These are phyloP conservation scores for Bos javanicus DNA, from an alignment of 2,113 vertebrate species.

Conservation along the genomic window DNA sequence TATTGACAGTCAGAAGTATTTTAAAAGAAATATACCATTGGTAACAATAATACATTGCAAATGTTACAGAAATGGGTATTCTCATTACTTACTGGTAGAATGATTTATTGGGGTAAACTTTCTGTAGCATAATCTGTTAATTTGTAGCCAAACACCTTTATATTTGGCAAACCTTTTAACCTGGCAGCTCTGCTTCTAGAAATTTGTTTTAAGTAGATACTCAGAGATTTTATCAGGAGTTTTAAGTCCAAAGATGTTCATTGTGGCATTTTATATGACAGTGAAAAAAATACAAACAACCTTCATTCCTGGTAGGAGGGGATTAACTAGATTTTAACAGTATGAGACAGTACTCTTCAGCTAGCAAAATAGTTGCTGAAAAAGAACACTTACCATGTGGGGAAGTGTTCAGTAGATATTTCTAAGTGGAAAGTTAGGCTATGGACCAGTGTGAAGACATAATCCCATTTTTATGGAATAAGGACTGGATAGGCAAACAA, in stretches of 20 bases:
- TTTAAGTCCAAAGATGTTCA: not conserved
- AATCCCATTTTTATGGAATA: not conserved
- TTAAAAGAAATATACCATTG: not conserved
- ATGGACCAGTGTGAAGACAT: not conserved
- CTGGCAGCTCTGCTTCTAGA: not conserved
- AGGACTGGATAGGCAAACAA: not conserved
- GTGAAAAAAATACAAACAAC: not conserved
- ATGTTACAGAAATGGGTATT: not conserved
- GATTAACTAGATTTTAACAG: not conserved
- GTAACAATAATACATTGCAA: not conserved
- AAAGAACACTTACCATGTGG: not conserved
- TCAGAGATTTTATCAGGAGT: not conserved
- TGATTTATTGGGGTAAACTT: not conserved
- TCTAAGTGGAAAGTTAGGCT: not conserved
- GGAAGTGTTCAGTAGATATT: not conserved
- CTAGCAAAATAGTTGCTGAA: not conserved
- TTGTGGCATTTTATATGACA: not conserved
- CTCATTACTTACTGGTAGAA: not conserved
- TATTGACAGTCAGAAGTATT: not conserved
- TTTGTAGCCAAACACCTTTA: not conserved
- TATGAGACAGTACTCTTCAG: not conserved
- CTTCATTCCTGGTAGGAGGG: not conserved
- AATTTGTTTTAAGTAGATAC: not conserved
- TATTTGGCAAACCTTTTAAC: not conserved
- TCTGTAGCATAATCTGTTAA: not conserved